Evolutionary conservation across 2,888 invertebrate genomes (phyloP).

Genomic region (Philopedon plagiatum): DNA sequence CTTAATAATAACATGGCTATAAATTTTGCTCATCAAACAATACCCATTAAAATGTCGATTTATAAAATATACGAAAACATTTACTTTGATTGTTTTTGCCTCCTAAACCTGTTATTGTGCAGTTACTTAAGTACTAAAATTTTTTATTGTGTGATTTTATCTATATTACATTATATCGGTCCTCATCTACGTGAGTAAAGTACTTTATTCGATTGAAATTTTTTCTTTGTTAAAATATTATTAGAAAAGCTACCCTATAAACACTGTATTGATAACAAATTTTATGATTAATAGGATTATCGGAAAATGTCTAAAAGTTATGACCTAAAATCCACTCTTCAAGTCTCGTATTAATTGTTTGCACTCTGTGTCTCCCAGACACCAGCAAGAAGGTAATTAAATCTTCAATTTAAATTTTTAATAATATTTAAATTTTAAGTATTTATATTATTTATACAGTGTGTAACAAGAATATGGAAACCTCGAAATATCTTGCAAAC

Average conservation of each 20-base stretch:
- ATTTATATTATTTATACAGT: too few relatives aligned
- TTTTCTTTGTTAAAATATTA: not conserved
- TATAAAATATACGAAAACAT: not conserved
- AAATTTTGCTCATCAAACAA: not conserved
- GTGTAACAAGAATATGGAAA: too few relatives aligned
- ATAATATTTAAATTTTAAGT: too few relatives aligned
- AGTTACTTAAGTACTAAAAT: not conserved
- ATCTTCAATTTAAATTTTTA: too few relatives aligned
- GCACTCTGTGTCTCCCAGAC: too few relatives aligned
- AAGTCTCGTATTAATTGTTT: too few relatives aligned
- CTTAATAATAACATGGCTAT: not conserved
- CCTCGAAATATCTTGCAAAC: too few relatives aligned
- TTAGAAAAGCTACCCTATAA: not conserved
- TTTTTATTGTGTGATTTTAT: slow-evolving; percentile 3
- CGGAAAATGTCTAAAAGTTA: not conserved
- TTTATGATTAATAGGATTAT: not conserved
- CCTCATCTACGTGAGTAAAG: not conserved
- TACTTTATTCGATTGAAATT: not conserved
- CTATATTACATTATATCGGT: not conserved
- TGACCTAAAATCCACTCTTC: too few relatives aligned
- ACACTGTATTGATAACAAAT: not conserved
- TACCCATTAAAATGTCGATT: not conserved
- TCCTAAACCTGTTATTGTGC: not conserved
- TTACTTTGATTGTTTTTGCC: not conserved
- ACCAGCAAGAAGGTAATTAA: too few relatives aligned